Base-by-base conservation (phyloP, 1,140 invertebrate genomes). In the Colletes latitarsis region DNA sequence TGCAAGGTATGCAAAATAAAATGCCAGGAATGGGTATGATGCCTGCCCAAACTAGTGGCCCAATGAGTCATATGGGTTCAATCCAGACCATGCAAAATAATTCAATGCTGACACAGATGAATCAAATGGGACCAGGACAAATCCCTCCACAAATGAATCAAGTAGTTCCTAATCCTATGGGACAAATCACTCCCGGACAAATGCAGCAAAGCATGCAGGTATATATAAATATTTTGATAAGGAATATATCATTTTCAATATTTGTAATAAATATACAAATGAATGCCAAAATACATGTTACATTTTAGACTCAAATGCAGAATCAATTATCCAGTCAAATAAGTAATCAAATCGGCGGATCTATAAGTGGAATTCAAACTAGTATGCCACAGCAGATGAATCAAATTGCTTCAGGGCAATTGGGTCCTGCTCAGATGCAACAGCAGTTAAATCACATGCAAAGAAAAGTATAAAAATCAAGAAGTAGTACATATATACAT, bases 1-100 rank as follows among this genome's bases (percentile, higher is more conserved):
- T 95, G 94, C 94, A 94, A 81, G 94, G 94, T 46, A 94, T 95
- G 90, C 94, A 94, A 41, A 95, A 94, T 55, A 94, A 95, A 90
- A 94, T 93, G 80, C 88, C 90, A 43, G 90, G 90, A 70, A 94
- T 95, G 86, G 88, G 88, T 52, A 94, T 93, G 90, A 94, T 94
- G 91, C 82, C 91, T 14, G 88, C 87, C 9, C 93, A 94, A 89
- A 86, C 89, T 81, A 82, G 73, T 73, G 88, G 93, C 66, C 82
- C 93, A 80, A 93, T 93, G 83, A 85, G 88, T 71, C 92, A 93
- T 49, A 92, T 93, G 90, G 89, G 88, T 53, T 83, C 87, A 15
- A 93, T 93, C 88, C 92, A 92, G 72, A 89, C 86, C 0, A 91
- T 93, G 87, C 92, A 92, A 73, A 89, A 88, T 62, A 93, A 89